A percentile compares a stretch with the other conserved stretches of the same genome.
Evolutionary conservation across 2,113 vertebrate genomes (phyloP).

Genomic region (Dromaius novaehollandiae): DNA sequence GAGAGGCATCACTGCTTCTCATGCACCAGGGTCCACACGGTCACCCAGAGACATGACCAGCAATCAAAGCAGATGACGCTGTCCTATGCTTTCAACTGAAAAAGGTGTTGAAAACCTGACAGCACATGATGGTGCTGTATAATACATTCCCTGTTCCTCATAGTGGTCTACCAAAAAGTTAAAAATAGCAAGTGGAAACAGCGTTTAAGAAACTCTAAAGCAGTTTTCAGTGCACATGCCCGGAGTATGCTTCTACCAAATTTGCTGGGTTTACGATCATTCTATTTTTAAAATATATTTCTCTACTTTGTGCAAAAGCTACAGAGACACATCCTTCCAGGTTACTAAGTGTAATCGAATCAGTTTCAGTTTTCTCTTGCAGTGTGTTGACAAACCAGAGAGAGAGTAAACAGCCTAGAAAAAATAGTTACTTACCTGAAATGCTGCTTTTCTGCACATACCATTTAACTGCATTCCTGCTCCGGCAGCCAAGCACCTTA

Average conservation of each 20-base stretch:
- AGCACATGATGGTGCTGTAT: neutral
- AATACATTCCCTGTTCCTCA: neutral
- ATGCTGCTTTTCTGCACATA: rapidly evolving
- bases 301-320: neutral
- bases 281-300: neutral
- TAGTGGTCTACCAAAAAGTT: conserved; percentile 2
- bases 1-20: neutral
- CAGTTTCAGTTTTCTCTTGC: conserved; percentile 23
- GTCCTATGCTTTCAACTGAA: neutral
- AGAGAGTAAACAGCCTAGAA: neutral
- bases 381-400: neutral
- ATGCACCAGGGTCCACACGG: neutral
- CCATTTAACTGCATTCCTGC: neutral
- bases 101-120: neutral
- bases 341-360: neutral
- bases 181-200: conserved; percentile 50
- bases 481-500: neutral
- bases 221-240: neutral
- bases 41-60: neutral
- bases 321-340: neutral
- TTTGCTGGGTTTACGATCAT: rapidly evolving
- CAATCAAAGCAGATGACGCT: neutral
- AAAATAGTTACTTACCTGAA: neutral
- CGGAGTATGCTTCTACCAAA: neutral
- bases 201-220: neutral